A percentile compares a stretch with the other conserved stretches of the same genome.
Evolutionary conservation across 2,113 vertebrate species (phyloP).

Genomic region (Chaenocephalus aceratus): DNA sequence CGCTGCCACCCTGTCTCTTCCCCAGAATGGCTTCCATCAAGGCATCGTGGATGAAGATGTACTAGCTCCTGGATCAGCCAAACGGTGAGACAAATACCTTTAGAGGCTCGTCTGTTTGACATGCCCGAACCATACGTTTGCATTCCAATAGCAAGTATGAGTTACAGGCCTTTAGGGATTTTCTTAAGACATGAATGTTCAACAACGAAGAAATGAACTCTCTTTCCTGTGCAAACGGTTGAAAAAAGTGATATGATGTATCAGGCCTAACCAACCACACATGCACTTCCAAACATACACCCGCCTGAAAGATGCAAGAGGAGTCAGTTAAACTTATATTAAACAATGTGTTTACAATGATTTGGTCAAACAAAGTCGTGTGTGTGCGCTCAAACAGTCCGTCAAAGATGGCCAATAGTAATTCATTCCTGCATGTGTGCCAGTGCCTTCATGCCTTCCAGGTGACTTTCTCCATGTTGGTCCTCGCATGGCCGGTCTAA

Average conservation of each 20-base stretch:
- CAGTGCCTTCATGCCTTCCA: no score
- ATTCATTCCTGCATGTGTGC: no score
- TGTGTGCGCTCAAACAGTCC: no score
- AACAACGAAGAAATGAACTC: neutral
- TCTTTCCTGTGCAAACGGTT: neutral
- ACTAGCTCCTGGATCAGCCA: conserved; percentile 90
- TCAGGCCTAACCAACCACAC: neutral
- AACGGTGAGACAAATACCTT: neutral
- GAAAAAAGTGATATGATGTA: neutral
- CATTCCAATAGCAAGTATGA: neutral
- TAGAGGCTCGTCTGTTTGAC: neutral
- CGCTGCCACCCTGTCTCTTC: conserved; percentile 90
- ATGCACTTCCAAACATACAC: no score
- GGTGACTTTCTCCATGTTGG: no score
- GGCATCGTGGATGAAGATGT: conserved; percentile 95
- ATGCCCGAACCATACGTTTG: neutral
- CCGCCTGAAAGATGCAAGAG: neutral
- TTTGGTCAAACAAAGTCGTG: no score
- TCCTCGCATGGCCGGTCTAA: no score
- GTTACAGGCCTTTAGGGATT: no score
- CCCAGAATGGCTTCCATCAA: conserved; percentile 95
- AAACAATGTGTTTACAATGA: no score
- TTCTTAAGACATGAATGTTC: neutral
- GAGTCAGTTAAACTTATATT: no score
- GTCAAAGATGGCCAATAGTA: no score